These are phyloP conservation scores for Pyrocoelia pectoralis DNA, from an alignment of 2,888 invertebrate species.

Conservation along the genomic window DNA sequence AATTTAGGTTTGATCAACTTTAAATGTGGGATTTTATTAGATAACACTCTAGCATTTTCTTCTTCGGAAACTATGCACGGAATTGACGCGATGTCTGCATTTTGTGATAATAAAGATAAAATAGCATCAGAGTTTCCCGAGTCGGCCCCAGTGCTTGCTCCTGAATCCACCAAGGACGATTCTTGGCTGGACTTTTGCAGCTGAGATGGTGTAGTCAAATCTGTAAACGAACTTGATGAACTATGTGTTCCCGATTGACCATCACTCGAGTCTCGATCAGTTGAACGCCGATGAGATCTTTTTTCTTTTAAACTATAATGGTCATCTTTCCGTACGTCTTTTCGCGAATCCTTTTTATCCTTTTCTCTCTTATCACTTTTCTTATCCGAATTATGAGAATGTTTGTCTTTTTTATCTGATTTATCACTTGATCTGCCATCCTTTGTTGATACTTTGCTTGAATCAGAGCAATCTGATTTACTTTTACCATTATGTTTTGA, in stretches of 20 bases:
- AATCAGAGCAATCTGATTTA: constrained; percentile 23
- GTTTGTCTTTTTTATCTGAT: constrained; percentile 38
- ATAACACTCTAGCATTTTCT: constrained; percentile 4
- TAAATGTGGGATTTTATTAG: constrained; percentile 29
- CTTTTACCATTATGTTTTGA: constrained; percentile 36
- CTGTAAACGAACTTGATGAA: constrained; percentile 57
- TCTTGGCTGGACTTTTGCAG: constrained; percentile 45
- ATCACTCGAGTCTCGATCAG: constrained; percentile 83
- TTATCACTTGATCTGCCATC: constrained; percentile 48
- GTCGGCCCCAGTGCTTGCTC: constrained; percentile 51
- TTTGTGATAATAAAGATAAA: neutral
- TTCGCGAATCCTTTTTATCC: constrained; percentile 43
- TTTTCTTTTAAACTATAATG: constrained; percentile 74
- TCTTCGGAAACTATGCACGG: constrained; percentile 36
- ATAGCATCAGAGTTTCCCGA: constrained; percentile 54
- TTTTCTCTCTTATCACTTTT: constrained; percentile 37
- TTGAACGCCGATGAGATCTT: constrained; percentile 73
- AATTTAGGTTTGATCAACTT: constrained; percentile 72
- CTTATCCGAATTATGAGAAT: constrained; percentile 7
- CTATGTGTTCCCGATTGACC: constrained; percentile 63
- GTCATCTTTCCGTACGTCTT: constrained; percentile 66
- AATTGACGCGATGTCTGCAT: neutral
- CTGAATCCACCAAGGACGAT: constrained; percentile 40
- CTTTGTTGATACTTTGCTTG: constrained; percentile 17
- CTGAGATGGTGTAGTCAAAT: constrained; percentile 37